These are phyloP conservation scores for Pelobates fuscus DNA, from an alignment of 2,113 vertebrate genomes.

Conservation along the genomic window DNA sequence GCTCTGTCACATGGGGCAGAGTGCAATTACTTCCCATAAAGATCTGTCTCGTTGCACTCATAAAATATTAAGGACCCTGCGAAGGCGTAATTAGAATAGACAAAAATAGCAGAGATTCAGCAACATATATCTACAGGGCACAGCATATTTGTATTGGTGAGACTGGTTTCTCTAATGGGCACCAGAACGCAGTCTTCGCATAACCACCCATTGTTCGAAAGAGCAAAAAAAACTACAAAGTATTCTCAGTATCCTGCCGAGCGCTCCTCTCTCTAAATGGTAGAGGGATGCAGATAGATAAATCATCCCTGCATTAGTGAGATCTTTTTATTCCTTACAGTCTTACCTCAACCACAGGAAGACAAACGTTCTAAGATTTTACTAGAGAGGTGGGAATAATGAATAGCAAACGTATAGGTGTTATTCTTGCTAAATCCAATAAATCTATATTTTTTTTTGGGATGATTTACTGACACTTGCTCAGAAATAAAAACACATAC, in stretches of 20 bases:
- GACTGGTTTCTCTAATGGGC: not conserved
- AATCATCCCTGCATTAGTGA: not conserved
- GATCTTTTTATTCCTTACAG: not conserved
- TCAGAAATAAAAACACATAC: not conserved
- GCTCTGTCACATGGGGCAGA: slow-evolving; percentile 2
- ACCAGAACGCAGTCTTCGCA: not conserved
- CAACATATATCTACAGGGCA: not conserved
- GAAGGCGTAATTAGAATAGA: slow-evolving; percentile 11
- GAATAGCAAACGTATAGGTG: not conserved
- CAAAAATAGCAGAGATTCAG: not conserved
- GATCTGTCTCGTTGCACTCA: slow-evolving; percentile 14
- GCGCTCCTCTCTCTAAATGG: not conserved
- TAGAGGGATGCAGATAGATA: not conserved
- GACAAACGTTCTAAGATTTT: not conserved
- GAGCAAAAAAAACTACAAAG: not conserved
- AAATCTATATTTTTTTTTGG: not conserved
- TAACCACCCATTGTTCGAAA: not conserved
- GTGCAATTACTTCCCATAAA: slow-evolving; percentile 30
- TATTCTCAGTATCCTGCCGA: not conserved
- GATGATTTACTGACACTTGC: not conserved
- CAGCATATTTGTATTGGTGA: not conserved
- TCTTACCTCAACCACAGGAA: not conserved
- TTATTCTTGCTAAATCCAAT: not conserved
- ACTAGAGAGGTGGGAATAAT: slow-evolving; percentile 9
- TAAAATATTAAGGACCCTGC: slow-evolving; percentile 28